Evolutionary conservation across 2,888 invertebrate species (phyloP).

Genomic region (Acrobasis repandana): DNA sequence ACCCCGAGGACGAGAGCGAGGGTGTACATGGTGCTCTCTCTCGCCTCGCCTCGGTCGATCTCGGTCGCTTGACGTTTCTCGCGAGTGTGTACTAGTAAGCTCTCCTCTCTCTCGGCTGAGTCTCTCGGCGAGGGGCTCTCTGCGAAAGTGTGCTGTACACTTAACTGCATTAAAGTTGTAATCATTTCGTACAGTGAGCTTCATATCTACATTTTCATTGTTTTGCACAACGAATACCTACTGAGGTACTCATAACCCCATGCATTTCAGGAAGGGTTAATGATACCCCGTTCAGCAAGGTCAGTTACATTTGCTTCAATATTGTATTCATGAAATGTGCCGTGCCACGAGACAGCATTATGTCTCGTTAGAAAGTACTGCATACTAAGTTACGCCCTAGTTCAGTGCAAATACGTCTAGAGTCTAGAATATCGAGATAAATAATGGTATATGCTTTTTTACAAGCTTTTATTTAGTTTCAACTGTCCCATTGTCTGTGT

Average conservation of each 20-base stretch:
- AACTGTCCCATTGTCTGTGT: no score
- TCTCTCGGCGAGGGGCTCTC: no score
- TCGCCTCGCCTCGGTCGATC: no score
- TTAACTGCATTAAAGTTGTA: no score
- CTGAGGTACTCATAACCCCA: not conserved
- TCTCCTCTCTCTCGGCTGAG: no score
- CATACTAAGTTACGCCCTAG: conserved; percentile 2
- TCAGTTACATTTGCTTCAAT: conserved; percentile 13
- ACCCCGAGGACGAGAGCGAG: no score
- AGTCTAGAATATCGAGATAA: not conserved
- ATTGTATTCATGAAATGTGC: conserved; percentile 11
- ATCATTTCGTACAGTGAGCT: not conserved
- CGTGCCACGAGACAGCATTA: not conserved
- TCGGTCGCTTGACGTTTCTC: no score
- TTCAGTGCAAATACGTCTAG: not conserved
- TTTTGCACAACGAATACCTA: not conserved
- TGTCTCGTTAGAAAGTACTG: not conserved
- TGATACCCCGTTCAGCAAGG: conserved; percentile 9
- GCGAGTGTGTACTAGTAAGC: no score
- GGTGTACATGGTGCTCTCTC: no score
- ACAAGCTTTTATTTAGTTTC: not conserved
- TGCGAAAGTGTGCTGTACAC: no score
- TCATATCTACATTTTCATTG: not conserved
- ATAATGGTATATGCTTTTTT: not conserved
- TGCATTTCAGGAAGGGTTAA: conserved; percentile 15